phyloP scores from a whole-genome alignment of 2,113 vertebrate genomes.

The Mus pahari region DNA sequence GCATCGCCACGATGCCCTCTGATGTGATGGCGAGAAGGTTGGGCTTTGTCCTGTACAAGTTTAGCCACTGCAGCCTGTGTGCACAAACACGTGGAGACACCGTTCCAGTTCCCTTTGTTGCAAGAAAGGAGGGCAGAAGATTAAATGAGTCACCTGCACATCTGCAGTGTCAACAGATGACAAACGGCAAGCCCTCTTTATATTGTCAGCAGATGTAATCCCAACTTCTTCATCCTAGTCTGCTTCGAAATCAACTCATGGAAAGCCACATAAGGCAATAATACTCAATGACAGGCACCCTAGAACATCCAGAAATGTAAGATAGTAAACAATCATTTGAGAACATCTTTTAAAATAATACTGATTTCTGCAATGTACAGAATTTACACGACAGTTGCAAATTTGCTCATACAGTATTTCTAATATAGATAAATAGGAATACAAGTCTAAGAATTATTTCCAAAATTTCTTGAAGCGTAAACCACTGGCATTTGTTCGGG shows the following conservation, averaged over 20 bases:
- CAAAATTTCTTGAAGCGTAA: conserved; percentile 79
- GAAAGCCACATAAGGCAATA: conserved; percentile 83
- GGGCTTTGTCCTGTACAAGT: background rate
- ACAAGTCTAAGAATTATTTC: conserved; percentile 80
- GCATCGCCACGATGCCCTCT: background rate
- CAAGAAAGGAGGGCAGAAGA: background rate
- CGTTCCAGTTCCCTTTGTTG: background rate
- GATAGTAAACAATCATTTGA: conserved; percentile 81
- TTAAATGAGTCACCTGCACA: background rate
- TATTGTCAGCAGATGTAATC: conserved; percentile 58
- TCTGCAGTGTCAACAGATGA: background rate
- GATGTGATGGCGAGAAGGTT: background rate
- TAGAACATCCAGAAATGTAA: conserved; percentile 78
- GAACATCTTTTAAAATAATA: conserved; percentile 85
- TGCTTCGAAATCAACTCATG: conserved; percentile 69
- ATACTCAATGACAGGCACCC: conserved; percentile 79
- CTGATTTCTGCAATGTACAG: conserved; percentile 88
- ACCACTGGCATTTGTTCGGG: conserved; percentile 60
- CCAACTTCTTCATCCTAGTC: conserved; percentile 38
- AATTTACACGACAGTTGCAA: conserved; percentile 89
- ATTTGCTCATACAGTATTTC: conserved; percentile 84
- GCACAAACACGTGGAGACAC: background rate
- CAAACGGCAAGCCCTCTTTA: background rate
- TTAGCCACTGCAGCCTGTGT: background rate
- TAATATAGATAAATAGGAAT: conserved; percentile 86